phyloP scores from a whole-genome alignment of 2,888 invertebrate species.

The Drosophila nigricruria region DNA sequence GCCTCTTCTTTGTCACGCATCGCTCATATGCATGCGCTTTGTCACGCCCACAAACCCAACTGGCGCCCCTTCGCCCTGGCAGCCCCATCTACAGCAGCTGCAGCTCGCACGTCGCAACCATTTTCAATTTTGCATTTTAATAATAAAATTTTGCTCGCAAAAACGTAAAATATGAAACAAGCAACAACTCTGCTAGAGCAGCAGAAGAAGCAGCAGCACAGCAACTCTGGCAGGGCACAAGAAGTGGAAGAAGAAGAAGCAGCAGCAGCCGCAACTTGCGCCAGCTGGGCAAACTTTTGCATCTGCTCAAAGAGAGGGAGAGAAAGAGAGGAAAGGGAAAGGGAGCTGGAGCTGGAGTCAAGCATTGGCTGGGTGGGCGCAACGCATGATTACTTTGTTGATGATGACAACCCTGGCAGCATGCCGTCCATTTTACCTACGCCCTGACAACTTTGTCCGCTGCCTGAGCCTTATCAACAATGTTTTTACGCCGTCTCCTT shows the following conservation, averaged over 20 bases:
- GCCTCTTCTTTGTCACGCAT: conserved; percentile 63
- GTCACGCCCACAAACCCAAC: conserved; percentile 24
- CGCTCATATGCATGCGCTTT: conserved; percentile 65
- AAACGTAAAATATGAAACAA: conserved; percentile 47
- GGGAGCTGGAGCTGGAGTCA: neutral
- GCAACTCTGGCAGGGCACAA: conserved; percentile 11
- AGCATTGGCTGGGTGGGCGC: conserved; percentile 1
- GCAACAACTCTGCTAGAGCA: conserved; percentile 17
- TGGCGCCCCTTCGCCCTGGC: neutral
- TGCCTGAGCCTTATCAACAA: conserved; percentile 51
- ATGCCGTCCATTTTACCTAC: conserved; percentile 37
- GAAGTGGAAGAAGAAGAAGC: neutral
- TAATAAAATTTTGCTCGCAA: conserved; percentile 76
- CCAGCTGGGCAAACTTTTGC: conserved; percentile 71
- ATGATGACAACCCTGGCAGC: conserved; percentile 75
- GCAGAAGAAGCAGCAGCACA: conserved; percentile 3
- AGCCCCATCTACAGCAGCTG: neutral
- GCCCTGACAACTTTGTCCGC: conserved; percentile 46
- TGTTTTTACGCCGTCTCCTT: conserved; percentile 12
- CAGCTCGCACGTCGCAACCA: conserved; percentile 66
- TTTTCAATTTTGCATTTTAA: conserved; percentile 82
- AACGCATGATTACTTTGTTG: conserved; percentile 78
- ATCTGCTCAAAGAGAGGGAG: neutral
- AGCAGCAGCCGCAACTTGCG: conserved; percentile 37
- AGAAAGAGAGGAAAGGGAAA: too few relatives aligned